phyloP scores from a whole-genome alignment of 2,797 vertebrate species.

The Liasis olivaceus region DNA sequence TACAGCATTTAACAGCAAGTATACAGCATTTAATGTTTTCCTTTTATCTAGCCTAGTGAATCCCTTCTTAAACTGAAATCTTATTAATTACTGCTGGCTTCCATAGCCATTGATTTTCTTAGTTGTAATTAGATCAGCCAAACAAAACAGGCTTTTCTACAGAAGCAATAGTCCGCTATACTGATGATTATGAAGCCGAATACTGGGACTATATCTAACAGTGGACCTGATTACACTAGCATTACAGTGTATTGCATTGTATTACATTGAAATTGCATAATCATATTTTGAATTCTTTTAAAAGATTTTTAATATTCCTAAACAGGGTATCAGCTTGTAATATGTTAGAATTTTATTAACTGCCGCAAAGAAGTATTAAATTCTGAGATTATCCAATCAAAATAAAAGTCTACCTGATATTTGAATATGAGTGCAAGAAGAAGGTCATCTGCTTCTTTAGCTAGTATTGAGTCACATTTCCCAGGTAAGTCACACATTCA shows the following conservation, averaged over 20 bases:
- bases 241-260: neutral
- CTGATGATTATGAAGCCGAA: neutral
- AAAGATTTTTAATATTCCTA: neutral
- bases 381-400: neutral
- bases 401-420: neutral
- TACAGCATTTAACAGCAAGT: neutral
- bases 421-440: neutral
- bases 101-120: slow-evolving; percentile 2
- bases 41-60: slow-evolving; percentile 5
- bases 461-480: neutral
- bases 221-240: neutral
- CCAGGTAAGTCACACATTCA: neutral
- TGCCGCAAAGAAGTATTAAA: neutral
- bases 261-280: neutral
- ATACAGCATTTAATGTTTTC: slow-evolving; percentile 26
- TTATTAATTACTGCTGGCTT: slow-evolving; percentile 15
- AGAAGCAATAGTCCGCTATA: neutral
- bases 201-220: neutral
- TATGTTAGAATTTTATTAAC: neutral
- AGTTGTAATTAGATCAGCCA: slow-evolving; percentile 1
- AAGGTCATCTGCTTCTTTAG: neutral
- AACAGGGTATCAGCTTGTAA: neutral
- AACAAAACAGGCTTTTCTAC: slow-evolving; percentile 2
- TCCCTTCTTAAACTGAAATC: slow-evolving; percentile 16
- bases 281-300: neutral